Evolutionary conservation across 2,888 invertebrate genomes (phyloP).

Genomic region (Liposcelis brunnea): DNA sequence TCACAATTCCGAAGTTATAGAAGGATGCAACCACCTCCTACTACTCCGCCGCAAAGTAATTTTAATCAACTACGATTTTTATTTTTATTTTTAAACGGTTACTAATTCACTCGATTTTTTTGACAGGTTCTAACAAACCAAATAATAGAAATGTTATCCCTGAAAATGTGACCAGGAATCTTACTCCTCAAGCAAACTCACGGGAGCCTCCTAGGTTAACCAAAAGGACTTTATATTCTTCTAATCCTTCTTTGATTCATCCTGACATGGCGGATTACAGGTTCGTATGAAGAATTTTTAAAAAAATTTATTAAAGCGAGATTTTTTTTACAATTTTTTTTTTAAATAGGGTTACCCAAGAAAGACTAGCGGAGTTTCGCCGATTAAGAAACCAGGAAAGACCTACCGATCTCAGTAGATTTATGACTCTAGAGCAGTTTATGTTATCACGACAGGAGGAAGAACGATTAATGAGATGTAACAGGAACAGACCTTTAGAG

Average conservation of each 20-base stretch:
- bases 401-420: conserved; percentile 43
- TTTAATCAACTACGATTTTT: no score
- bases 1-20: conserved; percentile 61
- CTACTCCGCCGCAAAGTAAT: conserved; percentile 21
- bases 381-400: conserved; percentile 18
- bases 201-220: background rate
- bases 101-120: no score
- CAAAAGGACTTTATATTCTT: conserved; percentile 34
- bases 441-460: conserved; percentile 62
- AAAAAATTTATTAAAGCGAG: background rate
- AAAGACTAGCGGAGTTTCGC: conserved; percentile 14
- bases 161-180: no score
- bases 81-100: no score
- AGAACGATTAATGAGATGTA: conserved; percentile 31
- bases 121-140: no score
- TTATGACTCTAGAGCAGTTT: conserved; percentile 60
- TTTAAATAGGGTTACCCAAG: conserved; percentile 13
- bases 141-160: no score
- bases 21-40: conserved; percentile 36
- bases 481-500: conserved; percentile 6
- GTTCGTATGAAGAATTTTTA: background rate
- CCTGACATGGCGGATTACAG: conserved; percentile 36
- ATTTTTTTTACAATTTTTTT: background rate
- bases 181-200: background rate
- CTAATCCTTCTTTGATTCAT: conserved; percentile 48